These are phyloP conservation scores for Phallusia fumigata DNA, from an alignment of 23 tunicate genomes.

Conservation along the genomic window DNA sequence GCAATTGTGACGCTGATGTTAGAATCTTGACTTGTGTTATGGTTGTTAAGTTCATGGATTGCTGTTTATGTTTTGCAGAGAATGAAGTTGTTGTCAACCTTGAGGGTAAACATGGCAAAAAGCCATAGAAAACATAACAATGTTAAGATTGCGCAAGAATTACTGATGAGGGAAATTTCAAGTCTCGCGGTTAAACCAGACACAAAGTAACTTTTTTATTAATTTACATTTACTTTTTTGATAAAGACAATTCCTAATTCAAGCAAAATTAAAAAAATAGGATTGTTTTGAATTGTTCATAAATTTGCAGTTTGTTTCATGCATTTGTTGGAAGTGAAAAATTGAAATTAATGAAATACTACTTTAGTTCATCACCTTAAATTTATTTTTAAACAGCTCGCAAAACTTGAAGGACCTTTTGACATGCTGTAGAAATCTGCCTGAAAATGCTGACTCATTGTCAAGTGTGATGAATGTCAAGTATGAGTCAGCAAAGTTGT, in stretches of 20 bases:
- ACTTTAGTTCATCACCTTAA: no score
- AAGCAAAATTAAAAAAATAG: no score
- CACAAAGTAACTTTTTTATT: no score
- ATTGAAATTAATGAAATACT: no score
- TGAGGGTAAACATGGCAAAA: slow-evolving; percentile 19
- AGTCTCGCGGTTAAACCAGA: background rate
- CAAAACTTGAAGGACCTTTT: slow-evolving; percentile 29
- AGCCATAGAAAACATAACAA: slow-evolving; percentile 49
- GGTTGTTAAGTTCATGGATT: background rate
- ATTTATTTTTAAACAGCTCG: background rate
- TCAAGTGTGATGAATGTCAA: slow-evolving; percentile 24
- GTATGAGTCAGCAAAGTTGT: slow-evolving; percentile 60
- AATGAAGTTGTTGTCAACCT: background rate
- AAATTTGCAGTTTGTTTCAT: no score
- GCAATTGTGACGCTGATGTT: no score
- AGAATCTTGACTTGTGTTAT: no score
- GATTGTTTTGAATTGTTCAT: no score
- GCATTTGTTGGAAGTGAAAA: no score
- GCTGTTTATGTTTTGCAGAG: background rate
- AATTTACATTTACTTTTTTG: no score
- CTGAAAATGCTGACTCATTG: slow-evolving; percentile 9
- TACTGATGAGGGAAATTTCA: slow-evolving; percentile 35
- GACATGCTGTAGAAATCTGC: slow-evolving; percentile 20
- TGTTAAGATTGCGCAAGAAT: slow-evolving; percentile 9
- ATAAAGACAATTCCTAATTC: no score